These are phyloP conservation scores for Oreochromis niloticus DNA, from an alignment of 2,113 vertebrate genomes.

Conservation along the genomic window DNA sequence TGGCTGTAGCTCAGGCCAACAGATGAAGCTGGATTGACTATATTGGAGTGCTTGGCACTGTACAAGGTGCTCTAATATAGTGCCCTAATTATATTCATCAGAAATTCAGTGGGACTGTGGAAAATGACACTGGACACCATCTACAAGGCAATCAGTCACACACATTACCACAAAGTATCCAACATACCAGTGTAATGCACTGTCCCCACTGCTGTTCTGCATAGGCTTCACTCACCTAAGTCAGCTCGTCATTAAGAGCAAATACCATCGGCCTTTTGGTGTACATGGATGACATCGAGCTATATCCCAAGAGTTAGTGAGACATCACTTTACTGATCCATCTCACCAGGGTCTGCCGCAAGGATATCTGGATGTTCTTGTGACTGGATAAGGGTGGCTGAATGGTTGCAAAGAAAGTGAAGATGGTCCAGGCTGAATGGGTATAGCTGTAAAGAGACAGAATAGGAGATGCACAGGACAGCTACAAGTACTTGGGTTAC, in stretches of 20 bases:
- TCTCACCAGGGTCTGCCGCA: accelerated
- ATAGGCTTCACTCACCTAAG: no score
- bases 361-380: neutral
- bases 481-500: neutral
- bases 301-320: neutral
- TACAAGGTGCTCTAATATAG: neutral
- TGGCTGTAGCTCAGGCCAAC: neutral
- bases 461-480: neutral
- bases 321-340: neutral
- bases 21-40: neutral
- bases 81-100: neutral
- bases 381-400: neutral
- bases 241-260: no score
- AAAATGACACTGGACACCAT: neutral
- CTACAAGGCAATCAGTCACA: neutral
- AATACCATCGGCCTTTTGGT: no score
- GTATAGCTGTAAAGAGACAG: neutral
- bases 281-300: neutral
- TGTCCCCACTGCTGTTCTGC: no score
- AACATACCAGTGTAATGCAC: no score
- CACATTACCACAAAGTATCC: neutral
- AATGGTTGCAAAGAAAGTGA: accelerated
- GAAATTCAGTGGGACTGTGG: neutral
- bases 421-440: neutral
- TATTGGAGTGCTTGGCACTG: neutral